These are phyloP conservation scores for Cranoglanis bouderius DNA, from an alignment of 2,113 vertebrate species.

Conservation along the genomic window DNA sequence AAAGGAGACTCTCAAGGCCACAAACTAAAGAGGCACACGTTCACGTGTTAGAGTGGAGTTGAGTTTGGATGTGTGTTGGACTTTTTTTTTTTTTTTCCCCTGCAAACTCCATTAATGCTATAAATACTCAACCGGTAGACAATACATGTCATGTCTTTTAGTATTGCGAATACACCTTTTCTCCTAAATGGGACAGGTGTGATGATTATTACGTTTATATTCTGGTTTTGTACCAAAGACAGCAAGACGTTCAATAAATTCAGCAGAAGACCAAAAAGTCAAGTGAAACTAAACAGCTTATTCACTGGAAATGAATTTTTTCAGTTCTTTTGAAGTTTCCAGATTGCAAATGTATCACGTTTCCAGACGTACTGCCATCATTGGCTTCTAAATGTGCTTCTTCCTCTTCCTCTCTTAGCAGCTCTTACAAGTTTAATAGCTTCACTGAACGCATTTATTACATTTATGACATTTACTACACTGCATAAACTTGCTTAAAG, in stretches of 20 bases:
- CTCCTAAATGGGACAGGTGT: neutral
- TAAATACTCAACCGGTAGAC: neutral
- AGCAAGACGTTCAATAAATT: neutral
- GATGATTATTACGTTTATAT: neutral
- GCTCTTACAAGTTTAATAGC: neutral
- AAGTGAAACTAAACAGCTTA: neutral
- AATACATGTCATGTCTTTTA: neutral
- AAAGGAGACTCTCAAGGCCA: slow-evolving; percentile 46
- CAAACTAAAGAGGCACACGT: neutral
- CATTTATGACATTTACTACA: neutral
- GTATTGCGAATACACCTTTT: neutral
- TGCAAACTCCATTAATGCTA: neutral
- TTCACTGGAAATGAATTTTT: neutral
- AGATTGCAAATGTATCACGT: neutral
- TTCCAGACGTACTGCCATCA: too few species aligned
- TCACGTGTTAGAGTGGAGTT: neutral
- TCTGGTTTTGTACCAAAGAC: neutral
- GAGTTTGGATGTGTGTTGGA: neutral
- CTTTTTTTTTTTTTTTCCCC: neutral
- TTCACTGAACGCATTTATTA: neutral
- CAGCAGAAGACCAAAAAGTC: neutral
- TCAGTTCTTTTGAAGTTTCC: neutral
- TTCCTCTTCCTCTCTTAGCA: neutral
- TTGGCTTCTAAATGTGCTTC: neutral
- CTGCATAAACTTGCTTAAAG: neutral